Evolutionary conservation across 2,888 invertebrate genomes (phyloP), one percentile per base, ranked within the genome.

Genomic region (Slavum lentiscoides): DNA sequence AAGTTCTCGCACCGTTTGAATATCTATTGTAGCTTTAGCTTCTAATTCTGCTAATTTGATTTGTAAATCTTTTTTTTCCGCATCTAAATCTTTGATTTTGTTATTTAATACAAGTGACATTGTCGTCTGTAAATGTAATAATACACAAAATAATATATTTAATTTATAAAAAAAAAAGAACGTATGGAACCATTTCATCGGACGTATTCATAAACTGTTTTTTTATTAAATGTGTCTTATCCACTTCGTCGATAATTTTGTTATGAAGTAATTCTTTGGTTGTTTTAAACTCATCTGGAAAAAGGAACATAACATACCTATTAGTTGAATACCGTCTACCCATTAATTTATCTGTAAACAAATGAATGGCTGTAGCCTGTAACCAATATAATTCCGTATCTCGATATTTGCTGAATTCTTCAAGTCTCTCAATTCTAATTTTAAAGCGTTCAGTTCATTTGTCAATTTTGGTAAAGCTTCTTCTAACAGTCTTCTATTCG

Each of bases 1-100:
- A 77, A 77, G 77, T 23, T 3, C 53, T 17, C 6, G 49, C 1
- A 61, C 21, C 69, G 37, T 37, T 7, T 30, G 30, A 30, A 30
- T 19, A 53, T 30, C n/a, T n/a, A 49, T 11, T 39, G 7, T 7
- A 21, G 30, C 30, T 39, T 70, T 3, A 62, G 8, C 43, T 69
- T 69, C 39, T 13, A 8, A n/a, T 62, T 62, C 3, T 39, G 30
- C 37, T 61, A 77, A 17, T 69, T 69, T 59, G n/a, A 53, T 30
- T 70, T 77, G 49, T 39, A 69, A 53, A 21, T 68, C 62, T 15
- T 17, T 37, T 19, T 70, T 77, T 37, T 77, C 77, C 11, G 53
- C 53, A 0, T 21, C 9, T 69, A 69, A 5, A n/a, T 53, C 55
- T 69, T 37, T 37, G 53, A 37, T 8, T 62, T 49, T 9, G 30